A percentile compares a stretch with the other conserved stretches of the same genome.
These are phyloP conservation scores for Synodontis membranacea DNA, from an alignment of 2,113 vertebrate species.

Conservation along the genomic window DNA sequence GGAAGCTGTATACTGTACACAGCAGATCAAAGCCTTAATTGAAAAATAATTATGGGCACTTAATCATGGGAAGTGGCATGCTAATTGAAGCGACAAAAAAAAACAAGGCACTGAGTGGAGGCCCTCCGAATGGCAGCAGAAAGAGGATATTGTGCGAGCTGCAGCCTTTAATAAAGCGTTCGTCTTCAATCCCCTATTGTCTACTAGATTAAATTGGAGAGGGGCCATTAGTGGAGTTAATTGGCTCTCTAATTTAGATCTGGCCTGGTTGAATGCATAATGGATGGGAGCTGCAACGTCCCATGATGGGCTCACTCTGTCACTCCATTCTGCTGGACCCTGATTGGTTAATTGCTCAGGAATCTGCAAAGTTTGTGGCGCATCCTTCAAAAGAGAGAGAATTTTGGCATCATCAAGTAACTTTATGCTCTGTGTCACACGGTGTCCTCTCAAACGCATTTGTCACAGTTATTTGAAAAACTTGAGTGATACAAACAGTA, in stretches of 20 bases:
- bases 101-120: constrained; percentile 89
- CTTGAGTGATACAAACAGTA: neutral
- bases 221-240: constrained; percentile 98
- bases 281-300: constrained; percentile 86
- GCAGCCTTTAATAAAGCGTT: constrained; percentile 90
- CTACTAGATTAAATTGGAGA: constrained; percentile 99
- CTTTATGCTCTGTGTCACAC: neutral
- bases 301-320: constrained; percentile 92
- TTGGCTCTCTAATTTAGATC: constrained; percentile 99
- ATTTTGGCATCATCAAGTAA: constrained; percentile 35
- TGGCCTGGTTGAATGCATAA: constrained; percentile 96
- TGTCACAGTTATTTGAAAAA: neutral
- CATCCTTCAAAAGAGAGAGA: constrained; percentile 68
- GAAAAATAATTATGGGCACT: constrained; percentile 99
- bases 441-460: neutral
- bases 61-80: constrained; percentile 97
- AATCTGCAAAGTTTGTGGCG: constrained; percentile 68
- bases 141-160: constrained; percentile 96
- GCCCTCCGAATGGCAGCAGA: constrained; percentile 89
- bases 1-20: constrained; percentile 74
- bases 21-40: constrained; percentile 98
- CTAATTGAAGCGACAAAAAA: constrained; percentile 88
- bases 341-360: constrained; percentile 78
- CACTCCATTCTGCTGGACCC: constrained; percentile 83
- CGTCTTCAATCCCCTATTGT: constrained; percentile 95